Evolutionary conservation across 37 sponge, comb jelly and placozoan genomes (phyloP).

Genomic region (Ianthella basta): DNA sequence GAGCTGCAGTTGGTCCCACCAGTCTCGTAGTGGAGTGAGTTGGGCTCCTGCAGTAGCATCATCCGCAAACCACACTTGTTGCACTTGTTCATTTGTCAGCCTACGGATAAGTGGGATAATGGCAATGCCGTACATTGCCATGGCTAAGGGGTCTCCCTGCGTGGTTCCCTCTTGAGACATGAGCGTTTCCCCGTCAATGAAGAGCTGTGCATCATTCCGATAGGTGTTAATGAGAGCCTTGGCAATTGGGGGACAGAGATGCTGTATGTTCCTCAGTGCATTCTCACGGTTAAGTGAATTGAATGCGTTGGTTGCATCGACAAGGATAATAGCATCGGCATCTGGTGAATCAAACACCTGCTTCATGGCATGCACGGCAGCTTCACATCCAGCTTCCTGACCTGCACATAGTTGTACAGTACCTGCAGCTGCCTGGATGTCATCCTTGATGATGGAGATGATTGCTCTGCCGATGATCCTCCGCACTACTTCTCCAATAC

Average conservation of each 20-base stretch:
- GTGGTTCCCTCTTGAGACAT: neutral
- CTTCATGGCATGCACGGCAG: conserved; percentile 5
- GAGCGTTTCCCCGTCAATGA: neutral
- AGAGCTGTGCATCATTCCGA: neutral
- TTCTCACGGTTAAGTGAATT: conserved; percentile 10
- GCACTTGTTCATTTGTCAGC: conserved; percentile 1
- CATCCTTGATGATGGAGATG: neutral
- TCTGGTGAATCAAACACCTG: neutral
- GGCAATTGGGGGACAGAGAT: neutral
- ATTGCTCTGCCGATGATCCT: conserved; percentile 37
- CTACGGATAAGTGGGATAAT: conserved; percentile 3
- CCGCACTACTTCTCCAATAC: conserved; percentile 18
- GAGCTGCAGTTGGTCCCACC: conserved; percentile 21
- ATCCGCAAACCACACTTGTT: conserved; percentile 1
- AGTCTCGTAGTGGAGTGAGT: neutral
- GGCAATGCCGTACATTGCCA: neutral
- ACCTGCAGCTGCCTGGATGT: conserved; percentile 26
- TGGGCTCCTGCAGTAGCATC: conserved; percentile 3
- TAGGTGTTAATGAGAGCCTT: neutral
- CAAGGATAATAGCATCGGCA: conserved; percentile 12
- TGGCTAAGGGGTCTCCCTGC: neutral
- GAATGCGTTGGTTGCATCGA: conserved; percentile 1
- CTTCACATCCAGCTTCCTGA: conserved; percentile 15
- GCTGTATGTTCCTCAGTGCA: conserved; percentile 1
- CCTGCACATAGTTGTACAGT: conserved; percentile 37